These are phyloP conservation scores for Petroica traversi DNA, from an alignment of 2,113 vertebrate genomes.

Conservation along the genomic window DNA sequence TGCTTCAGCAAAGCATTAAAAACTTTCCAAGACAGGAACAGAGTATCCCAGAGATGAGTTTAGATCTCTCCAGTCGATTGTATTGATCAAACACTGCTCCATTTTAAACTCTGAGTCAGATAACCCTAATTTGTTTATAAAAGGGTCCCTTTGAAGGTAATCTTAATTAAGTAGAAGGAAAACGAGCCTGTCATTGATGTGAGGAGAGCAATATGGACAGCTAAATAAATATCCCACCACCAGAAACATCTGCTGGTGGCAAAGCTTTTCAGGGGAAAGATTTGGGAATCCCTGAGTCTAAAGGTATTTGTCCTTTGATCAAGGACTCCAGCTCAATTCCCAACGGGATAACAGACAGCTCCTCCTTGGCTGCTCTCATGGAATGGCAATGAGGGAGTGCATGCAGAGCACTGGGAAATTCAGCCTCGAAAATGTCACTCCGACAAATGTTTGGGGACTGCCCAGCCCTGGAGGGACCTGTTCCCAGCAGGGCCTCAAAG, in stretches of 20 bases:
- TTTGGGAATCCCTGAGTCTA: background rate
- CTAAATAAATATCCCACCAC: conserved; percentile 28
- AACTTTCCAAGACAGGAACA: background rate
- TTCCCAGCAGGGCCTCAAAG: background rate
- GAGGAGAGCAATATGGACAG: background rate
- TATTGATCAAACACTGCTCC: conserved; percentile 28
- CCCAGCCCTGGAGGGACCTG: accelerated
- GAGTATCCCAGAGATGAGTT: background rate
- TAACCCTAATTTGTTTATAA: conserved; percentile 51
- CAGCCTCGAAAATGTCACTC: background rate
- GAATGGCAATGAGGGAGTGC: background rate
- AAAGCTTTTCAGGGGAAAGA: background rate
- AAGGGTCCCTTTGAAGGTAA: conserved; percentile 30
- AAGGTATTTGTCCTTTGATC: conserved; percentile 28
- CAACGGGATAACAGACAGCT: background rate
- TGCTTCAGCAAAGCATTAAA: background rate
- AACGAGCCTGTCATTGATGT: background rate
- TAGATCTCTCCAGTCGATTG: conserved; percentile 25
- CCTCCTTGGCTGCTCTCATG: background rate
- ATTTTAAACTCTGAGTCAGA: conserved; percentile 24
- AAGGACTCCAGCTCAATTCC: background rate
- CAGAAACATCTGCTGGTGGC: background rate
- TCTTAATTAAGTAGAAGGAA: conserved; percentile 50
- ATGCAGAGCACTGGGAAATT: background rate
- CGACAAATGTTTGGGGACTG: background rate